phyloP scores from a whole-genome alignment of 1,140 invertebrate species.

The Penaeus chinensis region DNA sequence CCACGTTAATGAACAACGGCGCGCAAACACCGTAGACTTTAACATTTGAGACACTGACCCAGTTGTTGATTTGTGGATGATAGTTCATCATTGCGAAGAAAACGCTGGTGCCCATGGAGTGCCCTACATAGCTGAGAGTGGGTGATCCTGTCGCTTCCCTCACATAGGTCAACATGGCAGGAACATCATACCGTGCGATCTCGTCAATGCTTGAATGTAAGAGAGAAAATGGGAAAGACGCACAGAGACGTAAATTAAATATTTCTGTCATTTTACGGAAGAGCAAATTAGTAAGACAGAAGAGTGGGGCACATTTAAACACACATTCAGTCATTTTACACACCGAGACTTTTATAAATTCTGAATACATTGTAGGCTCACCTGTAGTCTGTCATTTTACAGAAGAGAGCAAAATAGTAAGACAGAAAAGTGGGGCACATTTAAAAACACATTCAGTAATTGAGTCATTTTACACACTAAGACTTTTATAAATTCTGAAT shows the following conservation, averaged over 20 bases:
- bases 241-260: too few species aligned
- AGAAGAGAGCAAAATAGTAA: too few species aligned
- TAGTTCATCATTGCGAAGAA: constrained; percentile 71
- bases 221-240: neutral
- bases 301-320: too few species aligned
- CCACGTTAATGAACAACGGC: too few species aligned
- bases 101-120: neutral
- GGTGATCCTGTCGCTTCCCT: neutral
- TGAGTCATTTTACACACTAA: neutral
- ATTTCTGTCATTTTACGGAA: too few species aligned
- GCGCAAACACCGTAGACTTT: too few species aligned
- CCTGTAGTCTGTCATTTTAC: constrained; percentile 1
- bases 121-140: constrained; percentile 6
- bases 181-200: constrained; percentile 18
- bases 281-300: too few species aligned
- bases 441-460: too few species aligned
- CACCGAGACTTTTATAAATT: neutral
- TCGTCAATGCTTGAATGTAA: neutral
- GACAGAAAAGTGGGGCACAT: too few species aligned
- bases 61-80: constrained; percentile 74
- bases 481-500: neutral
- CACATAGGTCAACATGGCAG: constrained; percentile 22
- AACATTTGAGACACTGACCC: constrained; percentile 48
- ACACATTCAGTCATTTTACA: neutral
- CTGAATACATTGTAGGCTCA: neutral